phyloP scores from a whole-genome alignment of 37 sponge, comb jelly and placozoan genomes.

The Amphimedon queenslandica region DNA sequence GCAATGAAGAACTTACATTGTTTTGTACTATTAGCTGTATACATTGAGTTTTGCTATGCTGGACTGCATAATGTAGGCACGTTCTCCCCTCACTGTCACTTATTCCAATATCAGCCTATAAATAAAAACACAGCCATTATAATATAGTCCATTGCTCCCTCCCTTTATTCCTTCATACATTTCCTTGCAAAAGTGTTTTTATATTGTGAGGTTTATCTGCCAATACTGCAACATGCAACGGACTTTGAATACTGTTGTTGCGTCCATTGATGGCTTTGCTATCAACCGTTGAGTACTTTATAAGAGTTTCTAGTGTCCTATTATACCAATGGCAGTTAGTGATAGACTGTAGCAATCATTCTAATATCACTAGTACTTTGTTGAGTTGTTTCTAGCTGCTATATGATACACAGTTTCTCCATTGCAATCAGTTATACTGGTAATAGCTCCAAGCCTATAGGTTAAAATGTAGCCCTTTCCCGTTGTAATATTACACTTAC shows the following conservation, averaged over 20 bases:
- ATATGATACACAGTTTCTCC: constrained; percentile 46
- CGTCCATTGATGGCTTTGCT: constrained; percentile 30
- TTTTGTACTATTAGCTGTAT: constrained; percentile 33
- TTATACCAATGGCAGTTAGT: background rate
- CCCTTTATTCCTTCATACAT: too few relatives aligned
- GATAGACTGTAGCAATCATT: too few relatives aligned
- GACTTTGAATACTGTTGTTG: constrained; percentile 33
- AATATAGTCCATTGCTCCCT: too few relatives aligned
- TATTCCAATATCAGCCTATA: constrained; percentile 56
- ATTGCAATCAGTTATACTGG: constrained; percentile 9
- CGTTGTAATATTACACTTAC: constrained; percentile 20
- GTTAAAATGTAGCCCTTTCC: too few relatives aligned
- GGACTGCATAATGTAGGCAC: constrained; percentile 75
- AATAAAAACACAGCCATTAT: too few relatives aligned
- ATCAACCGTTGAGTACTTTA: constrained; percentile 51
- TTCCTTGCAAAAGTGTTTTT: constrained; percentile 39
- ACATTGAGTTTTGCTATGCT: constrained; percentile 31
- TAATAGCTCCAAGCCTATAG: constrained; percentile 37
- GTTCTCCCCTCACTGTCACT: constrained; percentile 75
- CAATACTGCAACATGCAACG: constrained; percentile 49
- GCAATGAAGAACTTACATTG: constrained; percentile 37
- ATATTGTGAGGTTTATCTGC: constrained; percentile 27
- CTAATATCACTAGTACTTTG: too few relatives aligned
- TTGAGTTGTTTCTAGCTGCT: constrained; percentile 21
- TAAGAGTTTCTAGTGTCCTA: constrained; percentile 55